phyloP scores from a whole-genome alignment of 2,797 vertebrate species.

The Leptatherina wallacei region DNA sequence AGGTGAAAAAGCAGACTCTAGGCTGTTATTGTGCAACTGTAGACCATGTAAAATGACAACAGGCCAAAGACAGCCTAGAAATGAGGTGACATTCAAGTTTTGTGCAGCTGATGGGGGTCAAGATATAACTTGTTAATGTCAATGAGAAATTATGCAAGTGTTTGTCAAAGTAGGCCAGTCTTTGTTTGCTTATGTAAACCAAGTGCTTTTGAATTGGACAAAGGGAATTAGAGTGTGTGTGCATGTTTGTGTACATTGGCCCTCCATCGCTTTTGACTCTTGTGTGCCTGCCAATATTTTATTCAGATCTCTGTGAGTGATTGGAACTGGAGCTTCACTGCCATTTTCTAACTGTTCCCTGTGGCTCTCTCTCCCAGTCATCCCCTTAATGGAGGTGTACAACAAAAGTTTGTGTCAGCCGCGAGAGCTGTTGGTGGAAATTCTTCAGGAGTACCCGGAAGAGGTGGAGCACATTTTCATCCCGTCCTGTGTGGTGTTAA shows the following conservation, averaged over 20 bases:
- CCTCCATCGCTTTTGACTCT: conserved; percentile 3
- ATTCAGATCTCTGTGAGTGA: conserved; percentile 8
- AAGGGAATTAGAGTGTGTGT: conserved; percentile 30
- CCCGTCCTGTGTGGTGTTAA: conserved; percentile 95
- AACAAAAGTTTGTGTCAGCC: conserved; percentile 93
- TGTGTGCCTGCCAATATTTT: conserved; percentile 22
- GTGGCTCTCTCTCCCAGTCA: conserved; percentile 80
- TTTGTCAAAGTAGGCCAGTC: conserved; percentile 9
- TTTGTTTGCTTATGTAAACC: conserved; percentile 19
- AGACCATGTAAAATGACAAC: conserved; percentile 20
- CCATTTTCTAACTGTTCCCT: conserved; percentile 40
- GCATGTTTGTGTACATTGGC: conserved; percentile 9
- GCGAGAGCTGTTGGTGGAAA: conserved; percentile 95
- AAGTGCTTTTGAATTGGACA: conserved; percentile 12
- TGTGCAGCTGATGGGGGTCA: not conserved
- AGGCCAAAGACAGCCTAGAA: not conserved
- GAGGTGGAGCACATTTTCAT: conserved; percentile 97
- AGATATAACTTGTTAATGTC: conserved; percentile 12
- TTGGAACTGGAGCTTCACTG: conserved; percentile 21
- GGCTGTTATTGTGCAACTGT: conserved; percentile 28
- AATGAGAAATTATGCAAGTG: conserved; percentile 14
- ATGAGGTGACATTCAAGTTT: conserved; percentile 1
- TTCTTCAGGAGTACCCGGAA: conserved; percentile 95
- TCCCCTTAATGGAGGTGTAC: conserved; percentile 94
- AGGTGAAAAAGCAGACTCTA: conserved; percentile 25